phyloP scores from a whole-genome alignment of 1,140 invertebrate genomes.

The Hetaerina americana region DNA sequence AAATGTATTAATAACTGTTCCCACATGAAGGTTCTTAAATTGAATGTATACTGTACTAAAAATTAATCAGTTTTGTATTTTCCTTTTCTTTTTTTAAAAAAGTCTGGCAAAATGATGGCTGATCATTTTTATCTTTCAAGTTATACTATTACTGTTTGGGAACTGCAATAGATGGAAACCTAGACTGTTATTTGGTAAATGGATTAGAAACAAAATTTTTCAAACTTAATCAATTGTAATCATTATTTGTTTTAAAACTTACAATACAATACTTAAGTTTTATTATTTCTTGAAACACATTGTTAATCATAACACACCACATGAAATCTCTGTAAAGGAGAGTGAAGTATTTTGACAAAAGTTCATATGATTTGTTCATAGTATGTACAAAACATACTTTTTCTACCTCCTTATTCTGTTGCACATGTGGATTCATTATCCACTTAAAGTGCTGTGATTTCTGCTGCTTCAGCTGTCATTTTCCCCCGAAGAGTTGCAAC shows the following conservation, averaged over 20 bases:
- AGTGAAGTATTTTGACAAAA: background rate
- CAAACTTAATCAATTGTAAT: background rate
- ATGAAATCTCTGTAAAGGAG: background rate
- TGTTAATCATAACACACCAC: background rate
- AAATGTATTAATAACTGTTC: no score
- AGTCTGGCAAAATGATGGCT: no score
- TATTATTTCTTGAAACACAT: background rate
- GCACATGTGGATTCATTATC: background rate
- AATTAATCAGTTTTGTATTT: no score
- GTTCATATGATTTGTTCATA: background rate
- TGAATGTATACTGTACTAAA: no score
- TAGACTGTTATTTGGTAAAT: no score
- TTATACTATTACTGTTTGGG: no score
- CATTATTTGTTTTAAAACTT: background rate
- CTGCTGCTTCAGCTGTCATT: constrained; percentile 44
- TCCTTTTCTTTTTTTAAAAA: no score
- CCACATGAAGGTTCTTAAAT: no score
- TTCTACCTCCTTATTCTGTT: background rate
- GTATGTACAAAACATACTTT: background rate
- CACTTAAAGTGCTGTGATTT: constrained; percentile 18
- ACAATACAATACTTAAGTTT: background rate
- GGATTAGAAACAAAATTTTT: no score
- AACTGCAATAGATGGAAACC: no score
- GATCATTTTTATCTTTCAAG: no score
- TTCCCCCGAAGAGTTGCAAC: constrained; percentile 56